phyloP scores from a whole-genome alignment of 1,140 invertebrate species.

The Cryptotermes secundus region DNA sequence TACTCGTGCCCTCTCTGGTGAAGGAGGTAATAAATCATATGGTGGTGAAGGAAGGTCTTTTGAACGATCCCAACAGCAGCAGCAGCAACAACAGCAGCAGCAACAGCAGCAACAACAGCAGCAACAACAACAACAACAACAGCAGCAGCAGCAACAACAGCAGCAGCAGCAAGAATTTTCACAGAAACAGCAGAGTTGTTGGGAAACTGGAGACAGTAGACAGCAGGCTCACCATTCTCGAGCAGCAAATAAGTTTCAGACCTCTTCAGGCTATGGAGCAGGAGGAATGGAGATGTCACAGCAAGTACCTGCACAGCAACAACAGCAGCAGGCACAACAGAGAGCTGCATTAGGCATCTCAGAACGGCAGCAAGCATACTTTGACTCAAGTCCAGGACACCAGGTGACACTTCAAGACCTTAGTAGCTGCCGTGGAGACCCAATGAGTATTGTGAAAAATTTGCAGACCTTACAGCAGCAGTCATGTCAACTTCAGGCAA shows the following conservation, averaged over 20 bases:
- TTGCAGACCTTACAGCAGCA: slow-evolving; percentile 62
- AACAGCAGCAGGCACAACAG: slow-evolving; percentile 31
- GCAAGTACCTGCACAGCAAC: slow-evolving; percentile 13
- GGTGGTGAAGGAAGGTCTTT: slow-evolving; percentile 48
- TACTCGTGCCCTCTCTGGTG: slow-evolving; percentile 56
- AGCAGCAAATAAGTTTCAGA: neutral
- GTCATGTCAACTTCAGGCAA: slow-evolving; percentile 52
- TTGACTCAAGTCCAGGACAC: slow-evolving; percentile 50
- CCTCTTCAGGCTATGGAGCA: slow-evolving; percentile 9
- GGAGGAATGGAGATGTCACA: slow-evolving; percentile 27
- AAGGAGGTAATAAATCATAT: slow-evolving; percentile 14
- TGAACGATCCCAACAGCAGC: slow-evolving; percentile 49
- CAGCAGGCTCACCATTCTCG: slow-evolving; percentile 23
- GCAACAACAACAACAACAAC: slow-evolving; percentile 25
- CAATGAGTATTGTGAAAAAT: slow-evolving; percentile 73
- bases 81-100: slow-evolving; percentile 22
- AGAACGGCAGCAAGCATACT: slow-evolving; percentile 54
- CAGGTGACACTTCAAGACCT: slow-evolving; percentile 66
- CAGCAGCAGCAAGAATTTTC: slow-evolving; percentile 24
- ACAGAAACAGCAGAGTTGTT: slow-evolving; percentile 30
- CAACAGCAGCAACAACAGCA: slow-evolving; percentile 27
- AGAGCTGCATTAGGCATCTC: slow-evolving; percentile 37
- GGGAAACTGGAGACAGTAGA: slow-evolving; percentile 25
- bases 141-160: slow-evolving; percentile 16
- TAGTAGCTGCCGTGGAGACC: slow-evolving; percentile 68